These are phyloP conservation scores for Suricata suricatta DNA, from an alignment of 2,113 vertebrate species.

Conservation along the genomic window DNA sequence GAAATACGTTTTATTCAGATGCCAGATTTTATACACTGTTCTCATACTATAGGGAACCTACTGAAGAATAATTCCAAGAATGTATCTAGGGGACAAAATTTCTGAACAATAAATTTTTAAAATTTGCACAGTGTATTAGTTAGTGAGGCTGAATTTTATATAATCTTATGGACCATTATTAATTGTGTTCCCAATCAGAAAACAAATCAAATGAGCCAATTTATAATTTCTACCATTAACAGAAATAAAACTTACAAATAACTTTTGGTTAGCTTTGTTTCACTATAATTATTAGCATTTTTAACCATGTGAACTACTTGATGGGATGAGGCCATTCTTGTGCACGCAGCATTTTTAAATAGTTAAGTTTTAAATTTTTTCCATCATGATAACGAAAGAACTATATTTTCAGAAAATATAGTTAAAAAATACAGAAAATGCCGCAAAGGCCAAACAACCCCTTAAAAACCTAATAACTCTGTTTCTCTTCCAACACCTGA, in stretches of 20 bases:
- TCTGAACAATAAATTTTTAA: not conserved
- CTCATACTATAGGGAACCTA: slow-evolving; percentile 36
- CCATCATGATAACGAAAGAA: slow-evolving; percentile 31
- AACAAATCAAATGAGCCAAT: slow-evolving; percentile 12
- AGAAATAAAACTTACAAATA: slow-evolving; percentile 22
- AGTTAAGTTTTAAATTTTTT: not conserved
- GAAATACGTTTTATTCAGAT: slow-evolving; percentile 28
- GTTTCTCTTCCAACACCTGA: slow-evolving; percentile 32
- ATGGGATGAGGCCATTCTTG: not conserved
- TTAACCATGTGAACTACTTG: not conserved
- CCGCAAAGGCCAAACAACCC: slow-evolving; percentile 29
- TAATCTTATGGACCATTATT: not conserved
- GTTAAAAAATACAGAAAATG: not conserved
- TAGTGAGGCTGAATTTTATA: slow-evolving; percentile 15
- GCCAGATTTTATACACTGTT: slow-evolving; percentile 35
- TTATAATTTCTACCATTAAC: not conserved
- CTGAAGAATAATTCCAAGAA: slow-evolving; percentile 42
- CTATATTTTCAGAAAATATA: slow-evolving; percentile 7
- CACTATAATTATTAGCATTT: not conserved
- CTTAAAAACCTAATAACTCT: slow-evolving; percentile 1
- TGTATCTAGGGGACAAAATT: not conserved
- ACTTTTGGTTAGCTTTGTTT: not conserved
- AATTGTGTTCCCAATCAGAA: not conserved
- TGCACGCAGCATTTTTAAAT: not conserved
- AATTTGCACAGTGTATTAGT: not conserved